Evolutionary conservation across 2,888 invertebrate genomes (phyloP), one percentile per base, ranked within the genome.

Genomic region (Orchesella flavescens): DNA sequence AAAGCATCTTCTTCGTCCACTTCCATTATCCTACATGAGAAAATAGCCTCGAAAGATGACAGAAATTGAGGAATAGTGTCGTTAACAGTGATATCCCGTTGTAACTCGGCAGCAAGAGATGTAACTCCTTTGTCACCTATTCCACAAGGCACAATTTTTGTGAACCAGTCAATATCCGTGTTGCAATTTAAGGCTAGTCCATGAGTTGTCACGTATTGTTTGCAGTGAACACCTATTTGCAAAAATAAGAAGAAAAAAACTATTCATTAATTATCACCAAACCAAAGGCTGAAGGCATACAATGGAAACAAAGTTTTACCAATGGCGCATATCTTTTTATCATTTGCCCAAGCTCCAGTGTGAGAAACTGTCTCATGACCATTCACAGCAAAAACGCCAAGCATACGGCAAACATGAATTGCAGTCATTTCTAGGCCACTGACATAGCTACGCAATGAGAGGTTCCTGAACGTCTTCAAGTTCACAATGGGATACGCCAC

Each of bases 71-170:
- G 93, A 57, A 93, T 90, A 1, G 93, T 93, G 88, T 95, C 94
- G 0, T 93, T 91, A 46, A 95, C 91, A 0, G 92, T 90, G 19
- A 95, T 92, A 53, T 92, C 89, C 15, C 91, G 89, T 0, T 92
- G 91, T 4, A 96, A 91, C 91, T 97, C 95, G 84, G 93, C 91
- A 1, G 94, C 92, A 0, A 99, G 90, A 10, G 98, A 98, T 0
- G 99, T 99, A 0, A 98, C 97, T 75, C 95, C 95, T 90, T 97
- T 97, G 73, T 94, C 95, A 88, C 93, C 92, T 34, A 99, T 94
- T 0, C 99, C 99, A 91, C 99, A 99, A 0, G 99, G 98, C 19
- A 97, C 94, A 89, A 99, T 99, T 89, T 99, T 95, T 10, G 95
- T 92, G 90, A 97, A 99, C 99, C 99, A 99, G 3, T 91, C 91